Evolutionary conservation across 2,797 vertebrate species (phyloP).

Genomic region (Enteromius anoplus): DNA sequence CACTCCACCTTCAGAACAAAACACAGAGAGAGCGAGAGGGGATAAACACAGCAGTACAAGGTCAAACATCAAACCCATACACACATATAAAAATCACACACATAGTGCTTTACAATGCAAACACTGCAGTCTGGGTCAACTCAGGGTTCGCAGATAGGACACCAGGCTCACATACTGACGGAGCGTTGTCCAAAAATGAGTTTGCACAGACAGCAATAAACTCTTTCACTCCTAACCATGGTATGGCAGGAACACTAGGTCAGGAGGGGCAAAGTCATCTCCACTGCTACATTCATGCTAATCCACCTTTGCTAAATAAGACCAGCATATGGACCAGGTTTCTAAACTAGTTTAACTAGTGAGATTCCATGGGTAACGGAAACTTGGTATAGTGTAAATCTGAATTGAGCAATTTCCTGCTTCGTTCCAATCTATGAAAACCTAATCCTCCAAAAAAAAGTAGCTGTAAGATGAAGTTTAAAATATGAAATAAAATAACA

Average conservation of each 20-base stretch:
- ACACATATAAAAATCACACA: slow-evolving; percentile 38
- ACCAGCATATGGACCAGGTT: neutral
- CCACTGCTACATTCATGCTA: slow-evolving; percentile 1
- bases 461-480: neutral
- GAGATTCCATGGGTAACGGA: neutral
- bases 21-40: slow-evolving; percentile 15
- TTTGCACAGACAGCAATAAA: slow-evolving; percentile 44
- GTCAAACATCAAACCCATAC: slow-evolving; percentile 48
- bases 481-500: neutral
- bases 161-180: slow-evolving; percentile 25
- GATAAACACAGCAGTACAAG: slow-evolving; percentile 37
- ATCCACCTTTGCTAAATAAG: neutral
- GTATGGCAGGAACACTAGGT: slow-evolving; percentile 17
- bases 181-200: slow-evolving; percentile 1
- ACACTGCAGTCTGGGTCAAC: slow-evolving; percentile 49
- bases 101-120: slow-evolving; percentile 49
- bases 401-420: neutral
- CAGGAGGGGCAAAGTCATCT: slow-evolving; percentile 18
- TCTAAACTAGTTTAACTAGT: neutral
- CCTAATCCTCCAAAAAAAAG: neutral
- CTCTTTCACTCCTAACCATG: slow-evolving; percentile 18
- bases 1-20: slow-evolving; percentile 48
- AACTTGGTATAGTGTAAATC: neutral
- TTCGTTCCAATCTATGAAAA: neutral
- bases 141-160: slow-evolving; percentile 52